Percentiles rank a stretch among this genome's conserved stretches.
phyloP scores from a whole-genome alignment of 37 sponge, comb jelly and placozoan genomes.

The Bolinopsis microptera region DNA sequence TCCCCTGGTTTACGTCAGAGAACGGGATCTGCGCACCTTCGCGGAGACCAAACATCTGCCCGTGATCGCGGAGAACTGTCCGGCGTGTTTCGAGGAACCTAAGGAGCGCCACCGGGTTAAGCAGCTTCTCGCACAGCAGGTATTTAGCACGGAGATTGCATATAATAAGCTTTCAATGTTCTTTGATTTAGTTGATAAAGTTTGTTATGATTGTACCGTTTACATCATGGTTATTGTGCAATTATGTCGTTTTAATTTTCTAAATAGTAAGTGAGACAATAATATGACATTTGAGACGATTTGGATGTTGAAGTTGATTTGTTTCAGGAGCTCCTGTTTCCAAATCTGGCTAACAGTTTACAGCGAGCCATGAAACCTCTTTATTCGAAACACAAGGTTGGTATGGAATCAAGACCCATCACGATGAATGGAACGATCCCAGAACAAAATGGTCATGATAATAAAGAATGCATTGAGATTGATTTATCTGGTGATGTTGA shows the following conservation, averaged over 20 bases:
- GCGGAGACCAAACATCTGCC: slow-evolving; percentile 77
- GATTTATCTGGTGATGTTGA: not conserved
- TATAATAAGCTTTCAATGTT: no score
- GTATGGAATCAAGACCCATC: slow-evolving; percentile 60
- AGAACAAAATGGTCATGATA: not conserved
- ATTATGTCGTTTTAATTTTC: no score
- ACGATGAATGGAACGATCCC: not conserved
- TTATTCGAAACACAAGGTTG: slow-evolving; percentile 56
- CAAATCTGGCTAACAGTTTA: slow-evolving; percentile 76
- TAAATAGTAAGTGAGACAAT: no score
- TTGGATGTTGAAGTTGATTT: no score
- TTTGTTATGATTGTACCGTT: no score
- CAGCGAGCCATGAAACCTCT: slow-evolving; percentile 82
- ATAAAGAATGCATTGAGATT: not conserved
- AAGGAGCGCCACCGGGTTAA: slow-evolving; percentile 90
- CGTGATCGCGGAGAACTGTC: slow-evolving; percentile 94
- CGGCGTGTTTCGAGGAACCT: slow-evolving; percentile 93
- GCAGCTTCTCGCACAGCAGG: slow-evolving; percentile 79
- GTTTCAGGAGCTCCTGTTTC: slow-evolving; percentile 90
- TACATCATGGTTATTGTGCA: no score
- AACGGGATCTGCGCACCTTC: slow-evolving; percentile 80
- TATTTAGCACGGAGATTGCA: not conserved
- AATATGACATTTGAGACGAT: no score
- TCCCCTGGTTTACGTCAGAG: slow-evolving; percentile 87
- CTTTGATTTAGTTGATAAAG: no score